Evolutionary conservation across 1,140 invertebrate genomes (phyloP), one percentile per base, ranked within the genome.

Genomic region (Aphis craccivora): DNA sequence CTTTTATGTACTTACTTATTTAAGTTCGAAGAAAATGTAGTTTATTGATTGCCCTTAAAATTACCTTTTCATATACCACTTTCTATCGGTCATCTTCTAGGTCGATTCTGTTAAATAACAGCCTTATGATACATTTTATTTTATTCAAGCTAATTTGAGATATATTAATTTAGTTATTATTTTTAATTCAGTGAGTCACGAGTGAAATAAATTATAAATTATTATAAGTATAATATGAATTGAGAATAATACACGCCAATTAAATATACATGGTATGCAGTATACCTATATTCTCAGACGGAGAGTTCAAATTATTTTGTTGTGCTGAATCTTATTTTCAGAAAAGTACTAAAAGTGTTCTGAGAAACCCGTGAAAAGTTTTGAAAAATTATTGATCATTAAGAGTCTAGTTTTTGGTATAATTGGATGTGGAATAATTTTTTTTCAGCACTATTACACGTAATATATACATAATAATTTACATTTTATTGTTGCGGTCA

Each of bases 311-410:
- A 51, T 88, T 35, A 88, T 88, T 88, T 22, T n/a, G 14, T 88
- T 35, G 9, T 48, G 18, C 14, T 45, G 45, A 48, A 48, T 88
- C 14, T 48, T n/a, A 87, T 45, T 87, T 45, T 25, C n/a, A 48
- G 84, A 45, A 87, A 45, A 45, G 84, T 45, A 87, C 22, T 35
- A 88, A 88, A 48, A 88, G 23, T 48, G 86, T 51, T 88, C 37
- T 22, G n/a, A 18, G 86, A 45, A 43, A 30, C 14, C 25, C 25
- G 6, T 87, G 43, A 87, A 87, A 30, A 87, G 84, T 87, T 87
- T 51, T 35, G 7, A 51, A 88, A 88, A 88, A 88, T 51, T 20
- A 88, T 51, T n/a, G n/a, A 35, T 88, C 45, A 88, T 48, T 88
- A 35, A 5, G 25, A 30, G 23, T n/a, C 30, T n/a, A 23, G 48